Conservation (phyloP, 2,113 vertebrate species). For the Hyperoodon ampullatus region DNA sequence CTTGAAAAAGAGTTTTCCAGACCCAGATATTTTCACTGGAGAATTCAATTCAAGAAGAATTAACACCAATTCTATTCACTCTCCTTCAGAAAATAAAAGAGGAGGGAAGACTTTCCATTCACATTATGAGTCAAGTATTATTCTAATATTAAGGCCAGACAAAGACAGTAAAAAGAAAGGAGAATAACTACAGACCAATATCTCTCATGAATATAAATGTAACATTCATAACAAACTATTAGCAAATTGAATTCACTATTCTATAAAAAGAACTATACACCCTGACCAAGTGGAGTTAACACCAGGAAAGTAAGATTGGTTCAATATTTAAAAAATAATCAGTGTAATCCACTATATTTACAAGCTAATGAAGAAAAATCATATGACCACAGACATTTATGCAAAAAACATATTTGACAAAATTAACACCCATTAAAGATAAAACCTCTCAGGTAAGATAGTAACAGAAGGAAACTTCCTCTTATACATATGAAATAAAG, state of each 20-base stretch:
- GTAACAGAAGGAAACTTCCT: not conserved
- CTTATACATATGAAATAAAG: not conserved
- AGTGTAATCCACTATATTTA: not conserved
- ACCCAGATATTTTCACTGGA: not conserved
- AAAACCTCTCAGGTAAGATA: not conserved
- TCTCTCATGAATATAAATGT: not conserved
- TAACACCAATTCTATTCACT: not conserved
- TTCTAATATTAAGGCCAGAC: not conserved
- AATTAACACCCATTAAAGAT: not conserved
- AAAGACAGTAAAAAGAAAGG: not conserved
- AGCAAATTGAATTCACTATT: not conserved
- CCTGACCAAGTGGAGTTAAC: not conserved
- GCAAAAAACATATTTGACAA: not conserved
- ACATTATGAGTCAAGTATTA: not conserved
- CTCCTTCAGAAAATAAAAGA: not conserved
- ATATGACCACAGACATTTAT: not conserved
- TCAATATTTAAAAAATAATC: not conserved
- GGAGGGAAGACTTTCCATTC: not conserved
- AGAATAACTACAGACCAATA: not conserved
- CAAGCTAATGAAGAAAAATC: not conserved
- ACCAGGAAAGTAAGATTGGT: not conserved
- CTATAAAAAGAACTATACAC: not conserved
- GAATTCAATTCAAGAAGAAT: not conserved
- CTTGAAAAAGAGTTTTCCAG: not conserved
- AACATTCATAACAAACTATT: not conserved